Evolutionary conservation across 2,113 vertebrate species (phyloP).

Genomic region (Mirounga angustirostris): DNA sequence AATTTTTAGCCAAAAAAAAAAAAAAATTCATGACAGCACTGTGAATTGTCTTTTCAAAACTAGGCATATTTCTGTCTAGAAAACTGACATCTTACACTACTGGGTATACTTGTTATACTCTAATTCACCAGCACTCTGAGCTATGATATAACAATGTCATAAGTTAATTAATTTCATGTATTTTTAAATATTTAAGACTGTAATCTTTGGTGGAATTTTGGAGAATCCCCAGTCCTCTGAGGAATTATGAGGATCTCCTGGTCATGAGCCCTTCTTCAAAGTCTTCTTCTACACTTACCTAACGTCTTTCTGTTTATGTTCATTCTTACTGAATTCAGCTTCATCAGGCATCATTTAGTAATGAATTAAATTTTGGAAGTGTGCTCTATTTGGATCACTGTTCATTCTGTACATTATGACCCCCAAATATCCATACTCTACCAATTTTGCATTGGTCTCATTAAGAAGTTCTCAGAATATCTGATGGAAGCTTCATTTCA

Average conservation of each 20-base stretch:
- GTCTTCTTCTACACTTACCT: background rate
- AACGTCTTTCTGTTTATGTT: background rate
- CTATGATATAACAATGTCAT: background rate
- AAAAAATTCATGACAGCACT: background rate
- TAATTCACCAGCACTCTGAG: background rate
- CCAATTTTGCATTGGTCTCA: background rate
- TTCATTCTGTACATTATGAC: background rate
- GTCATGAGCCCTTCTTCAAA: background rate
- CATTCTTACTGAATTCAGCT: background rate
- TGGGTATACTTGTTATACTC: background rate
- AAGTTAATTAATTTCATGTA: background rate
- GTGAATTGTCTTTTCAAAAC: background rate
- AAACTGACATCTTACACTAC: background rate
- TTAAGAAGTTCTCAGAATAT: background rate
- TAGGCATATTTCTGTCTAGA: background rate
- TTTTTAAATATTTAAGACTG: background rate
- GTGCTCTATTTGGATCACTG: background rate
- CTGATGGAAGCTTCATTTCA: background rate
- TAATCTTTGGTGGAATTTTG: background rate
- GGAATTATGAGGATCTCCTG: background rate
- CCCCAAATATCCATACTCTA: background rate
- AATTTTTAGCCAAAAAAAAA: background rate
- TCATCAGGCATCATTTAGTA: background rate
- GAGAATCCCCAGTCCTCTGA: background rate
- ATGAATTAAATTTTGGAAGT: slow-evolving; percentile 12